Base-by-base conservation (phyloP, 2,797 vertebrate genomes). In the Alosa sapidissima region DNA sequence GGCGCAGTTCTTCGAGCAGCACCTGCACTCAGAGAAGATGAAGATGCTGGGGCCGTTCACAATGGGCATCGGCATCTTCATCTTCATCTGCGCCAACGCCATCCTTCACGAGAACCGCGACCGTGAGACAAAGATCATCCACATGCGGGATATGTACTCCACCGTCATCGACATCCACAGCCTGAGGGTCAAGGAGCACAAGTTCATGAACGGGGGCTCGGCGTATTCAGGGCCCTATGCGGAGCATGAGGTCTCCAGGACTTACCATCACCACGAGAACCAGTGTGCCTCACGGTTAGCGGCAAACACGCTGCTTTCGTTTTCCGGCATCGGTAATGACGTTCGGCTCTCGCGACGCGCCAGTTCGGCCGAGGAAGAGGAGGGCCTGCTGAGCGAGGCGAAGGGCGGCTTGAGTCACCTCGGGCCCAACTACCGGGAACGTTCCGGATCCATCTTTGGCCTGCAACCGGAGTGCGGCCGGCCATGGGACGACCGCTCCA, bases 1-100 rank as follows among this genome's bases (percentile, higher is more conserved):
- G 28, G 94, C 94, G 0, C 95, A 93, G 21, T 99, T 99, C 93
- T 95, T 99, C 81, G 97, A 97, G 82, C 97, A 96, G 89, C 98
- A 99, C 28, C 90, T 97, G 84, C 97, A 98, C 92, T 99, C 98
- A 0, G 96, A 99, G 89, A 97, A 97, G 91, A 99, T 99, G 98
- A 99, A 98, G 93, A 99, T 99, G 98, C 91, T 99, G 0, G 98
- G 98, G 16, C 98, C 98, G 0, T 99, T 99, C 91, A 99, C 98
- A 0, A 99, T 99, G 98, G 98, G 98, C 84, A 99, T 99, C 2
- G 98, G 98, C 84, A 99, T 99, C 89, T 99, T 99, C 89, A 98
- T 99, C 89, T 99, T 99, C 87, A 99, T 99, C 89, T 99, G 98
- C 1, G 98, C 98, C 2, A 99, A 99, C 48, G 98, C 98, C 86